Base-by-base conservation (phyloP, 1,140 invertebrate genomes). In the Trichomalopsis sarcophagae region DNA sequence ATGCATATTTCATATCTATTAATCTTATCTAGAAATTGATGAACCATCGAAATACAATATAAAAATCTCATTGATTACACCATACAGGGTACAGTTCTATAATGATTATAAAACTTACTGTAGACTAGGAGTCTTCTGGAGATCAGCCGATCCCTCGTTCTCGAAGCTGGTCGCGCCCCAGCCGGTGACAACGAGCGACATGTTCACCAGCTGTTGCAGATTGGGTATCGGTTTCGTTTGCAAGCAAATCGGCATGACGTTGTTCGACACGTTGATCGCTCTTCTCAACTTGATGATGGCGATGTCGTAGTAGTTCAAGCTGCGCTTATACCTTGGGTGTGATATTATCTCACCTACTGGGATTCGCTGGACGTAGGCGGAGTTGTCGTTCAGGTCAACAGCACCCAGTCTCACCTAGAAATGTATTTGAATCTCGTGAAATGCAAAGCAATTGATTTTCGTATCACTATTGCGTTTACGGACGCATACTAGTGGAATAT, bases 291-390 rank as follows among this genome's bases (percentile, higher is more conserved):
- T 92, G 7, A 95, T 73, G 3, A 95, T 87, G 0, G 94, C 94
- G 21, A 95, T 92, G 84, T 95, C 94, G 86, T 94, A 88, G 73
- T 94, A 94, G 74, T 90, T 87, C 3, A 81, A 74, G 23, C 90
- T 93, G 23, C 89, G 88, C 50, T 89, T 91, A 86, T 94, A 94
- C 17, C 88, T 83, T 1, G 93, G 93, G 87, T 94, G 94, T 7
- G 77, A 84, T 44, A 91, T 91, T 36, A 90, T 86, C 7, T 91
- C 68, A 7, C 78, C 84, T 47, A 93, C 87, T 2, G 80, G 75
- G 40, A 92, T 89, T 30, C 87, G 89, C 84, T 93, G 91, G 2
- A 89, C 89, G 13, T 87, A 81, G 0, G 76, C 73, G 0, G 84
- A 77, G 5, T 84, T 83, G 7, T 55, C 85, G 6, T 14, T 68